These are phyloP conservation scores for Diarsia rubi DNA, from an alignment of 2,888 invertebrate genomes.

Conservation along the genomic window DNA sequence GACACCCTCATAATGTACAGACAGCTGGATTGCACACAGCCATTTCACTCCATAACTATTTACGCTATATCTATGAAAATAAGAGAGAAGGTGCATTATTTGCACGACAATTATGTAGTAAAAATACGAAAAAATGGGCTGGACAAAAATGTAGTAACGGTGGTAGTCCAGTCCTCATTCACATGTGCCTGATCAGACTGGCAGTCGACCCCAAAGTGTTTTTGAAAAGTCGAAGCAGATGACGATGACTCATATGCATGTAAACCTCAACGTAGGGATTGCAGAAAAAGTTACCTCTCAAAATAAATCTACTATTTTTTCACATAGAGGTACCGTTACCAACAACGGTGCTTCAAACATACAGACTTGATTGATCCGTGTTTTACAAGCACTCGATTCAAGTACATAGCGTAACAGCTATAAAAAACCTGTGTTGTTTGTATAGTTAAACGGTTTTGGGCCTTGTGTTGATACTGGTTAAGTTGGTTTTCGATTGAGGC, in stretches of 20 bases:
- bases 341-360: constrained; percentile 55
- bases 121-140: background rate
- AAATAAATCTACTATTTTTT: constrained; percentile 31
- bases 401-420: constrained; percentile 30
- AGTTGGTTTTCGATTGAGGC: constrained; percentile 1
- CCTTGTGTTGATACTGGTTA: background rate
- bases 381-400: constrained; percentile 57
- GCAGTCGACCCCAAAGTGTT: background rate
- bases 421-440: constrained; percentile 32
- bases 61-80: background rate
- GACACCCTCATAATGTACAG: background rate
- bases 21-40: background rate
- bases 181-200: background rate
- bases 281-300: constrained; percentile 13
- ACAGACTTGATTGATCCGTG: constrained; percentile 52
- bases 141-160: background rate
- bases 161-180: background rate
- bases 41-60: background rate
- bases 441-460: constrained; percentile 19
- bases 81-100: background rate
- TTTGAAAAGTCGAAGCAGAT: background rate
- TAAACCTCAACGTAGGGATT: constrained; percentile 9
- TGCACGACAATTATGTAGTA: background rate
- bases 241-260: background rate
- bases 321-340: constrained; percentile 49